Percentiles rank a stretch among this genome's conserved stretches.
Conservation (phyloP, 2,113 vertebrate genomes). For the Columbina picui region DNA sequence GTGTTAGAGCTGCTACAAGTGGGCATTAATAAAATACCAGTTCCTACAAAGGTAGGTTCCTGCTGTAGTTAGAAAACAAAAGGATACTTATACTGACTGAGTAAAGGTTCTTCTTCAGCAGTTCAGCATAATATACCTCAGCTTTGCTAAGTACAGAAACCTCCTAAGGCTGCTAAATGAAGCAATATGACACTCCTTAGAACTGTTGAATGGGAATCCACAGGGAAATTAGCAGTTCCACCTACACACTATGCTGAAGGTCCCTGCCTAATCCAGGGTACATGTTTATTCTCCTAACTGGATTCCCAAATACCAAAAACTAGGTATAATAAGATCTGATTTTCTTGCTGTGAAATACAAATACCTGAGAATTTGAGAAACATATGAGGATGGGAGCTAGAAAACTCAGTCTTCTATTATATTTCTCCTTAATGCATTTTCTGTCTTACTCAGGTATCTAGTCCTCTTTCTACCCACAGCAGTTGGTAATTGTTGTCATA, state of each 20-base stretch:
- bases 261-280: background rate
- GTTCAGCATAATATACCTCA: background rate
- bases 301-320: background rate
- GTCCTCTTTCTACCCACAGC: background rate
- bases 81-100: background rate
- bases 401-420: background rate
- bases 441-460: background rate
- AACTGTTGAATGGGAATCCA: background rate
- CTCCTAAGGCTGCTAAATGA: background rate
- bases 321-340: background rate
- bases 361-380: background rate
- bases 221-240: background rate
- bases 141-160: background rate
- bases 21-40: background rate
- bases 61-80: background rate
- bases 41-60: background rate
- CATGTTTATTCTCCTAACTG: background rate
- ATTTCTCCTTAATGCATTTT: background rate
- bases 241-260: background rate
- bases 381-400: background rate
- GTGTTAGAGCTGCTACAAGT: background rate
- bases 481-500: background rate
- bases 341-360: background rate
- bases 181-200: background rate
- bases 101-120: background rate